phyloP scores from a whole-genome alignment of 2,797 vertebrate genomes.

The Artibeus jamaicensis region DNA sequence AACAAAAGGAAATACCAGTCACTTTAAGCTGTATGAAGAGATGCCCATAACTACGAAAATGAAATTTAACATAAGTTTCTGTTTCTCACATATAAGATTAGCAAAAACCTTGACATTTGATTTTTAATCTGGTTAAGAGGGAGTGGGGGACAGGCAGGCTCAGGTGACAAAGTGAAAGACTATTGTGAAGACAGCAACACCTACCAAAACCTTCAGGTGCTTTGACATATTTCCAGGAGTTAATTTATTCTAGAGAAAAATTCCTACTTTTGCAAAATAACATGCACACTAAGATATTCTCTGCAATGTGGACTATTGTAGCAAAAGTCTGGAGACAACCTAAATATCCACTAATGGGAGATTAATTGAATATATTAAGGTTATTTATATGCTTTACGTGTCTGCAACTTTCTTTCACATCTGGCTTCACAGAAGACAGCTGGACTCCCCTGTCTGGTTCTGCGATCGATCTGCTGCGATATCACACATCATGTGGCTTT shows the following conservation, averaged over 20 bases:
- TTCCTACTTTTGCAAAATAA: background rate
- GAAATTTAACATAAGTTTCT: conserved; percentile 12
- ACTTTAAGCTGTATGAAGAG: background rate
- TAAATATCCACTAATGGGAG: background rate
- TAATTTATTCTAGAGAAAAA: conserved; percentile 9
- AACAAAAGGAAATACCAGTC: background rate
- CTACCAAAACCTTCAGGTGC: background rate
- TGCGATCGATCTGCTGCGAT: background rate
- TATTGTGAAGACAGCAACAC: background rate
- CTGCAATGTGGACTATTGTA: background rate
- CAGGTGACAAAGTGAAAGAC: background rate
- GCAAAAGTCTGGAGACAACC: background rate
- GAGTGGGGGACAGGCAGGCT: background rate
- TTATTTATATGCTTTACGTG: background rate
- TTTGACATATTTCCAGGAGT: background rate
- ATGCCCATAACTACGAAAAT: background rate
- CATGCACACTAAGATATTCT: background rate
- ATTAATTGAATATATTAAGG: background rate
- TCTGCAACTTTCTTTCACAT: background rate
- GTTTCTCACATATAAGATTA: background rate
- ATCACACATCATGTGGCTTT: background rate
- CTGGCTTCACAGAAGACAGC: background rate
- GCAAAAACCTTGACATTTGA: background rate
- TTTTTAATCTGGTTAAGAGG: background rate
- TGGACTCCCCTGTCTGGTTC: background rate